phyloP scores from a whole-genome alignment of 2,888 invertebrate species.

The Chromoteleia sp. region DNA sequence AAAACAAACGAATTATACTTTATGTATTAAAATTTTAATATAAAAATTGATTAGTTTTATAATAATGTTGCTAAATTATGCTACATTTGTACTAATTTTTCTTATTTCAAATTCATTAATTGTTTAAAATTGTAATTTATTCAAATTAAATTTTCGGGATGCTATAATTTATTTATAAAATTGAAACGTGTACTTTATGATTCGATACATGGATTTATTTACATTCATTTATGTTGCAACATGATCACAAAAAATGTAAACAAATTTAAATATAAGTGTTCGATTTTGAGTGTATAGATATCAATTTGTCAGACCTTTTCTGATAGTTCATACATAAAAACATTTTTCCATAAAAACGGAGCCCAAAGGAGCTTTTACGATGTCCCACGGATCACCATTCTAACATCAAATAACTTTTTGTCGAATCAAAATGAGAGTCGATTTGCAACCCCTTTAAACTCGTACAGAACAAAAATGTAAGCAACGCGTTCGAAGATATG shows the following conservation, averaged over 20 bases:
- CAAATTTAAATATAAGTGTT: slow-evolving; percentile 24
- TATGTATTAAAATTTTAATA: no score
- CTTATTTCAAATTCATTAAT: no score
- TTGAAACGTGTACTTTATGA: no score
- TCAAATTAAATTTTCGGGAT: no score
- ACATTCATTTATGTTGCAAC: neutral
- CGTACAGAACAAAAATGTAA: slow-evolving; percentile 47
- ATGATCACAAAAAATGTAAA: neutral
- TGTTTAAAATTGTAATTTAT: no score
- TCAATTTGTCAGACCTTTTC: slow-evolving; percentile 30
- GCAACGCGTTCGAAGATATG: slow-evolving; percentile 43
- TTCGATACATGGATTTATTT: no score
- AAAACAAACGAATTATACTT: no score
- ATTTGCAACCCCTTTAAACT: slow-evolving; percentile 44
- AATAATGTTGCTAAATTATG: no score
- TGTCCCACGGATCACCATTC: slow-evolving; percentile 24
- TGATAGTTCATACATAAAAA: slow-evolving; percentile 37
- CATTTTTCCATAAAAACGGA: slow-evolving; percentile 26
- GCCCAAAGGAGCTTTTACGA: slow-evolving; percentile 9
- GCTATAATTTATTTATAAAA: no score
- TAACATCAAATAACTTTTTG: slow-evolving; percentile 51
- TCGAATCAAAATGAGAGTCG: slow-evolving; percentile 39
- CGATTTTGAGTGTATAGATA: slow-evolving; percentile 27
- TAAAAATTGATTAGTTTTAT: no score
- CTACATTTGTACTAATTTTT: no score